Conservation (phyloP, 2,888 invertebrate species). For the Oscheius myriophilus region DNA sequence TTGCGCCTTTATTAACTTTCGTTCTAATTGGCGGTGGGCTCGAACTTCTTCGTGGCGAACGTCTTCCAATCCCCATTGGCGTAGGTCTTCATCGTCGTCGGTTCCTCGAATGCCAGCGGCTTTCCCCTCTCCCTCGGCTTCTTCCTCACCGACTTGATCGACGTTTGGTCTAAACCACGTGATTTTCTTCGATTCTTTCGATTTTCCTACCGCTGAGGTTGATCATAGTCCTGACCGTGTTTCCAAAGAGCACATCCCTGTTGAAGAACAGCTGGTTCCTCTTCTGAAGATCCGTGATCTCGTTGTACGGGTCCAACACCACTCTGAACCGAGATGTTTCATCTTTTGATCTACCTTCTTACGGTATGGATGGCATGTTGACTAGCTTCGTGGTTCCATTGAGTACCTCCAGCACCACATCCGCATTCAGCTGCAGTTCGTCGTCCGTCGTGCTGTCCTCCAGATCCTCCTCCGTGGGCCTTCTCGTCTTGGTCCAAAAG, state of each 20-base stretch:
- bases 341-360: background rate
- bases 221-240: constrained; percentile 47
- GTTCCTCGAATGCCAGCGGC: too few species aligned
- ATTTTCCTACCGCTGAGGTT: constrained; percentile 15
- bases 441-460: constrained; percentile 31
- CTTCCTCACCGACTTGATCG: too few species aligned
- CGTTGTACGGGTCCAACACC: constrained; percentile 35
- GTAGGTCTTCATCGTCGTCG: too few species aligned
- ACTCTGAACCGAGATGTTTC: constrained; percentile 26
- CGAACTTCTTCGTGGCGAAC: too few species aligned
- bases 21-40: too few species aligned
- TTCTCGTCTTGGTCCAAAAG: constrained; percentile 12
- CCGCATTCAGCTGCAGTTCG: constrained; percentile 45
- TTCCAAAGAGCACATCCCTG: constrained; percentile 38
- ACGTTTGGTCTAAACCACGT: too few species aligned
- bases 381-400: constrained; percentile 34
- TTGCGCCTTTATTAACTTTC: too few species aligned
- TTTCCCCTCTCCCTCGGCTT: too few species aligned
- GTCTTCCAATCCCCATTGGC: too few species aligned
- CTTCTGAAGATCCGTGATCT: constrained; percentile 19
- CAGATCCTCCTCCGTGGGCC: constrained; percentile 22
- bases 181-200: too few species aligned
- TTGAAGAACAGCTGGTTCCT: constrained; percentile 34
- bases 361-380: constrained; percentile 36
- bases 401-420: constrained; percentile 36